A percentile compares a stretch with the other conserved stretches of the same genome.
Conservation (phyloP, 2,113 vertebrate species). For the Nerophis ophidion region DNA sequence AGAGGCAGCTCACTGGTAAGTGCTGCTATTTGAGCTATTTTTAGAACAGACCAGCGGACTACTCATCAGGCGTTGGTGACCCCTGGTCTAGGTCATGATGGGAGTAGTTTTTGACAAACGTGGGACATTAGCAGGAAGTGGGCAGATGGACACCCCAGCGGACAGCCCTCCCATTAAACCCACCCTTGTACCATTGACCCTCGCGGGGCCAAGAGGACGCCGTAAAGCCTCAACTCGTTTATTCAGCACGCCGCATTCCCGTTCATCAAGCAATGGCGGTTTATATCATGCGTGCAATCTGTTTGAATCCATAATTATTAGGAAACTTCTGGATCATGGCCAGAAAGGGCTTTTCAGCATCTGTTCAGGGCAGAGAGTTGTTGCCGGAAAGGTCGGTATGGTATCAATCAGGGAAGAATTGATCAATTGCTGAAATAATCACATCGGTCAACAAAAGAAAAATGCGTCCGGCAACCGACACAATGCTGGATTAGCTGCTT, state of each 20-base stretch:
- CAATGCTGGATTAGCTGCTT: no score
- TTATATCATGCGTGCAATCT: constrained; percentile 64
- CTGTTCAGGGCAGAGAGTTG: constrained; percentile 35
- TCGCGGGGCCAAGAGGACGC: constrained; percentile 37
- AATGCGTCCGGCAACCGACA: no score
- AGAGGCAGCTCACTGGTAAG: no score
- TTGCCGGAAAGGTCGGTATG: constrained; percentile 19
- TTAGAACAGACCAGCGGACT: no score
- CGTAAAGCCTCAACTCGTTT: constrained; percentile 39
- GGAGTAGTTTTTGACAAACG: constrained; percentile 5
- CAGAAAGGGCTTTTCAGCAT: constrained; percentile 45
- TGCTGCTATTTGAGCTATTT: no score
- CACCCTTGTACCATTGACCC: constrained; percentile 49
- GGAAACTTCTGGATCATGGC: constrained; percentile 32
- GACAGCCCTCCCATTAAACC: constrained; percentile 53
- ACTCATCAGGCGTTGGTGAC: no score
- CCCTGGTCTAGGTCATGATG: not conserved
- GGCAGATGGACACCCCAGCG: constrained; percentile 57
- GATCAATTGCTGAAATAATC: constrained; percentile 18
- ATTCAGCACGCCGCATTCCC: constrained; percentile 34
- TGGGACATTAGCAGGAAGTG: constrained; percentile 12
- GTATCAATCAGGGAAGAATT: constrained; percentile 23
- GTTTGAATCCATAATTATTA: constrained; percentile 68
- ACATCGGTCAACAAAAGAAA: no score
- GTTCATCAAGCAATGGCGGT: constrained; percentile 64